phyloP scores from a whole-genome alignment of 2,113 vertebrate genomes.

The Anolis carolinensis region DNA sequence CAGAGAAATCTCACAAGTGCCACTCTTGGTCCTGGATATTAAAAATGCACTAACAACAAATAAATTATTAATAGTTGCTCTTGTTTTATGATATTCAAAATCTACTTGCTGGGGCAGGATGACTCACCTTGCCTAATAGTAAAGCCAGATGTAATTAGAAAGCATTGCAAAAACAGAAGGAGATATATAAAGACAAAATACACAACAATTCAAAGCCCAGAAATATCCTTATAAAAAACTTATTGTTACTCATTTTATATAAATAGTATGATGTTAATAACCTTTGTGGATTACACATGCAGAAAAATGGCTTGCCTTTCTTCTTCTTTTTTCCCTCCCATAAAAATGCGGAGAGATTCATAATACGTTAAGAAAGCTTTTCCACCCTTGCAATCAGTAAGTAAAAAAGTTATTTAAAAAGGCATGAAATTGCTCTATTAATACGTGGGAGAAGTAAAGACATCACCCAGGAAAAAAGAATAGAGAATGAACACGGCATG shows the following conservation, averaged over 20 bases:
- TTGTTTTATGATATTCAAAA: background rate
- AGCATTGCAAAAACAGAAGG: background rate
- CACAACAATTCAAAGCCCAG: background rate
- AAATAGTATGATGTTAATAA: background rate
- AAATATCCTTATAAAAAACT: background rate
- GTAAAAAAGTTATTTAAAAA: slow-evolving; percentile 32
- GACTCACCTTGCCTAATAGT: background rate
- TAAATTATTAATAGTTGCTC: background rate
- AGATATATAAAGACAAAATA: background rate
- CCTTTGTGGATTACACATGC: background rate
- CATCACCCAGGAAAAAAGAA: background rate
- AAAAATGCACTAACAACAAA: no score
- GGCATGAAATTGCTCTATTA: slow-evolving; percentile 42
- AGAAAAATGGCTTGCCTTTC: background rate
- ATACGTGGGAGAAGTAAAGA: slow-evolving; percentile 13
- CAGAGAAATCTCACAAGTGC: background rate
- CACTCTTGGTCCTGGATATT: background rate
- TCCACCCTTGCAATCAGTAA: background rate
- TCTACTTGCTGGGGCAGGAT: background rate
- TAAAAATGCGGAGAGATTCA: slow-evolving; percentile 8
- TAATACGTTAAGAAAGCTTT: background rate
- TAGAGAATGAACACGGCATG: background rate
- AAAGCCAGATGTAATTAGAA: background rate
- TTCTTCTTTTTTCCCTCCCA: no score
- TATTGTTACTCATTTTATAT: background rate